Percentiles rank a stretch among this genome's conserved stretches.
These are phyloP conservation scores for Talpa occidentalis DNA, from an alignment of 2,113 vertebrate species.

Conservation along the genomic window DNA sequence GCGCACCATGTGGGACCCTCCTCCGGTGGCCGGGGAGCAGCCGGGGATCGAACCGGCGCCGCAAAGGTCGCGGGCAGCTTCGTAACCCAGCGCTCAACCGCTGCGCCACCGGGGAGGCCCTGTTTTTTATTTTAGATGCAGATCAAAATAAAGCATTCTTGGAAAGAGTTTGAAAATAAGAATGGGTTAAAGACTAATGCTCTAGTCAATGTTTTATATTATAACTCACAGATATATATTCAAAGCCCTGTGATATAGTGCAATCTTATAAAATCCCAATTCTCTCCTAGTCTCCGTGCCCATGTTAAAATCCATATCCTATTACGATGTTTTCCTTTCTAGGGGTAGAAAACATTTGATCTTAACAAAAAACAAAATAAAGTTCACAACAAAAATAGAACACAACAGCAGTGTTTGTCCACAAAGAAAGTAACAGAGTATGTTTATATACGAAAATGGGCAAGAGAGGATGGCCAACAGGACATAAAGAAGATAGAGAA, in stretches of 20 bases:
- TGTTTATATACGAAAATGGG: neutral
- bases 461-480: neutral
- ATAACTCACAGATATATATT: neutral
- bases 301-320: neutral
- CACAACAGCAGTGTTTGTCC: neutral
- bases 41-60: no score
- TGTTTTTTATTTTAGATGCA: constrained; percentile 53
- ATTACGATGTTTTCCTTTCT: constrained; percentile 40
- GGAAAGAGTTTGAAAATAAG: constrained; percentile 54
- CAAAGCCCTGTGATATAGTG: constrained; percentile 14
- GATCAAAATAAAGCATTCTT: constrained; percentile 50
- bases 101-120: no score
- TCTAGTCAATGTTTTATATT: constrained; percentile 21
- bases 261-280: constrained; percentile 48
- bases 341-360: neutral
- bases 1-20: no score
- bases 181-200: constrained; percentile 1
- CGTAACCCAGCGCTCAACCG: no score
- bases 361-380: constrained; percentile 6
- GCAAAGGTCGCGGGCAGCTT: no score
- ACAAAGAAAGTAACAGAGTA: constrained; percentile 2
- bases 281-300: constrained; percentile 25
- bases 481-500: neutral
- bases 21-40: no score
- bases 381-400: neutral